Percentiles rank a stretch among this genome's conserved stretches.
Conservation (phyloP, 1,140 invertebrate species). For the Cydia pomonella region DNA sequence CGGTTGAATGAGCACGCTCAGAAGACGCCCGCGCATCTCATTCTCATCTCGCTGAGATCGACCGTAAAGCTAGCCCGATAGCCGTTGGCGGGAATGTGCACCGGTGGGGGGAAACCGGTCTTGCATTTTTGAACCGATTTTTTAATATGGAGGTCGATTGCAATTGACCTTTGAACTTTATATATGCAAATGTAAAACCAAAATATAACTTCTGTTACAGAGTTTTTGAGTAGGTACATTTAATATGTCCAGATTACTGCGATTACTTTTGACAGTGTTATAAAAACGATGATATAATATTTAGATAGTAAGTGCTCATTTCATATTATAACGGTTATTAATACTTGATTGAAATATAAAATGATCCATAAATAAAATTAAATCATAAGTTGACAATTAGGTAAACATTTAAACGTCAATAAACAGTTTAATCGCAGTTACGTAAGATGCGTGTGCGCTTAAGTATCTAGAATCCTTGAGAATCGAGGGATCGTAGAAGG, state of each 20-base stretch:
- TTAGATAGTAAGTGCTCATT: too few species aligned
- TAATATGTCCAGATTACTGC: too few species aligned
- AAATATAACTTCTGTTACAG: neutral
- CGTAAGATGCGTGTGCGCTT: conserved; percentile 16
- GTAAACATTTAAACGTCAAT: neutral
- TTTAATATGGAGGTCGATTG: neutral
- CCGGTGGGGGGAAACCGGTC: neutral
- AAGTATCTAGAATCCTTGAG: conserved; percentile 17
- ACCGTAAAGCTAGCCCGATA: neutral
- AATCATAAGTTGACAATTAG: neutral
- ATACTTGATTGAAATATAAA: neutral
- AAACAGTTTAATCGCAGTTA: neutral
- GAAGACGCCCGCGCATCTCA: conserved; percentile 50
- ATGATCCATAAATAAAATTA: neutral
- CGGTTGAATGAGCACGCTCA: conserved; percentile 63
- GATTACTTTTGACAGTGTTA: too few species aligned
- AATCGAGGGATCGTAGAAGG: conserved; percentile 7
- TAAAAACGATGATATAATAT: too few species aligned
- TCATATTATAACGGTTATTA: too few species aligned
- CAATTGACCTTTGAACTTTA: neutral
- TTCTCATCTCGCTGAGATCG: neutral
- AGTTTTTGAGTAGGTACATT: neutral
- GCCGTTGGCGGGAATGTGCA: conserved; percentile 1
- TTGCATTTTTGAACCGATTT: conserved; percentile 5
- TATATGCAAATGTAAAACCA: neutral